These are phyloP conservation scores for Oreotrochilus melanogaster DNA, from an alignment of 2,113 vertebrate genomes.

Conservation along the genomic window DNA sequence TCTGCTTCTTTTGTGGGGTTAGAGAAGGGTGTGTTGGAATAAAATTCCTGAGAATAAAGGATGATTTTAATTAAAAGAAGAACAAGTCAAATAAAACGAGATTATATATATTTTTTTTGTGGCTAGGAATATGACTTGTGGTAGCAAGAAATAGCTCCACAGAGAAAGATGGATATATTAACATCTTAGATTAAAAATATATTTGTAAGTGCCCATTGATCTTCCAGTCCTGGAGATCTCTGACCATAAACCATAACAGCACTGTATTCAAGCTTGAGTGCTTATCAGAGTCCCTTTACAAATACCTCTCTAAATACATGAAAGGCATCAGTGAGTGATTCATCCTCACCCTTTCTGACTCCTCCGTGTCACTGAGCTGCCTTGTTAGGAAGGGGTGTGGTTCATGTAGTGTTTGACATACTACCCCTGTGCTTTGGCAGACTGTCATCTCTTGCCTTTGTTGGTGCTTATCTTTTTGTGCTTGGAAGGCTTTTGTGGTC, in stretches of 20 bases:
- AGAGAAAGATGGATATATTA: not conserved
- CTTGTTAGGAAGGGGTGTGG: not conserved
- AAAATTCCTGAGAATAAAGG: not conserved
- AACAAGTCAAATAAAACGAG: not conserved
- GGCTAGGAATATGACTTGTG: not conserved
- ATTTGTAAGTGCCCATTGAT: not conserved
- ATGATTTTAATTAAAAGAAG: not conserved
- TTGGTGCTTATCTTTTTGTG: not conserved
- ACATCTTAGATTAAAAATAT: not conserved
- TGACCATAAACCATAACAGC: not conserved
- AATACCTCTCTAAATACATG: not conserved
- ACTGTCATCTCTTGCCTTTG: not conserved
- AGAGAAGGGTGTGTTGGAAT: not conserved
- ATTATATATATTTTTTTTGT: not conserved
- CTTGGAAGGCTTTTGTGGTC: not conserved
- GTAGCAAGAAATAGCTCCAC: not conserved
- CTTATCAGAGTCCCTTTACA: not conserved
- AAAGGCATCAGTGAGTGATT: not conserved
- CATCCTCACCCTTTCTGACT: not conserved
- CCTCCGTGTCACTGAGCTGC: not conserved
- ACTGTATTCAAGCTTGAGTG: not conserved
- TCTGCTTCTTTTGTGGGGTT: not conserved
- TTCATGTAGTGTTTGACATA: not conserved
- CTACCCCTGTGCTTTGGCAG: rapidly evolving
- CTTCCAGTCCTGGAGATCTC: not conserved